Base-by-base conservation (phyloP, 2,888 invertebrate species). In the Drosophila affinis region DNA sequence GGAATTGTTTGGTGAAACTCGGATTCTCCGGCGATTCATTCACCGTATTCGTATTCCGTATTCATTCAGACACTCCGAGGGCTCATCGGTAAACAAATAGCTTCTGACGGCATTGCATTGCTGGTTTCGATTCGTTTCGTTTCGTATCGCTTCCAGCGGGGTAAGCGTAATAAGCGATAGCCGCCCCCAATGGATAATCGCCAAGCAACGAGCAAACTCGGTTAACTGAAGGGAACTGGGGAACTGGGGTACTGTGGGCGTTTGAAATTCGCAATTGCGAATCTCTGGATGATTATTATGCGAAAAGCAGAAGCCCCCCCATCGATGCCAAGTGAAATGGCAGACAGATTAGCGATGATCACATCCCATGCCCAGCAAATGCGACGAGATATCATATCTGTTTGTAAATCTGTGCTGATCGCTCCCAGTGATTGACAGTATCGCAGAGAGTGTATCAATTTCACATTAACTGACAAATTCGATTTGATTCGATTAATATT, bases 321-420 rank as follows among this genome's bases (percentile, higher is more conserved):
- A 18, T 69, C 56, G 70, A 64, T 60, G 78, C 51, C 77, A 83
- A 83, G 67, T 56, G 84, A 81, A 81, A 48, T 81, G 73, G 34
- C 87, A 83, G 87, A 86, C 70, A 46, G 56, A 56, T 65, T 18
- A 49, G 27, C 45, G 67, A 56, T 65, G 69, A 55, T 61, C 55
- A n/a, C 69, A 69, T 54, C 12, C 57, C 69, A 68, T 54, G 9
- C 57, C 14, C 53, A 61, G 47, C 24, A 58, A 45, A 51, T 48
- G 29, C 18, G n/a, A 9, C 10, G 54, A 45, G 59, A 34, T 51
- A 76, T 65, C 71, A 49, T 54, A 65, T 71, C 56, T 59, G 48
- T 60, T 58, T 48, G 34, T n/a, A 47, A 60, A 63, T 62, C 45
- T 47, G 45, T 10, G 60, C 46, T 49, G 45, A 48, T 62, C 47